Percentiles rank a stretch among this genome's conserved stretches.
These are phyloP conservation scores for Lytechinus variegatus DNA, from an alignment of 35 echinoderm and acorn worm species.

Conservation along the genomic window DNA sequence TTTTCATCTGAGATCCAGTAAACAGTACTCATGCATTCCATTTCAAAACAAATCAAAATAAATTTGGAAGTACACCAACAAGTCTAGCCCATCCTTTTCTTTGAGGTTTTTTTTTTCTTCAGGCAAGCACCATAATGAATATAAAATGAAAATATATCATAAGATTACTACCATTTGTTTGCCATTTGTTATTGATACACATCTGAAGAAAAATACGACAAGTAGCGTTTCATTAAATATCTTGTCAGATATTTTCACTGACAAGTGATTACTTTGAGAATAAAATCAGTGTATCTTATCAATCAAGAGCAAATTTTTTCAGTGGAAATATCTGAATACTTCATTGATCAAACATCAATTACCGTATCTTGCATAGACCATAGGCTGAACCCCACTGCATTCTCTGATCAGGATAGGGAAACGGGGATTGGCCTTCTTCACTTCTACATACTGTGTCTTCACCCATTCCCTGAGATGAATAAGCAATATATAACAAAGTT, in stretches of 20 bases:
- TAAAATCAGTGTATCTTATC: too few relatives aligned
- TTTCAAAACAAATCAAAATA: too few relatives aligned
- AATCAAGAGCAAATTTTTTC: too few relatives aligned
- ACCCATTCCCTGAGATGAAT: constrained; percentile 81
- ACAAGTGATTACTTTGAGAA: too few relatives aligned
- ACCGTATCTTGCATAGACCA: constrained; percentile 97
- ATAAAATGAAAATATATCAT: background rate
- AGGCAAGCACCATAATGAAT: too few relatives aligned
- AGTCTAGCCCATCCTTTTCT: too few relatives aligned
- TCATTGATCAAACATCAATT: background rate
- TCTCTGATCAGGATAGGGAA: constrained; percentile 93
- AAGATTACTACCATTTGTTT: background rate
- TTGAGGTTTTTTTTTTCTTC: background rate
- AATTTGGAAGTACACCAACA: too few relatives aligned
- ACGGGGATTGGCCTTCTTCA: constrained; percentile 91
- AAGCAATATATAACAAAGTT: background rate
- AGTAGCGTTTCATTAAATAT: background rate
- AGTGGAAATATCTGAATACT: too few relatives aligned
- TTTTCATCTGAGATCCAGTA: too few relatives aligned
- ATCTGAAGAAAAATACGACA: background rate
- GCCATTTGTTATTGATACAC: background rate
- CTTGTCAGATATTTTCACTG: background rate
- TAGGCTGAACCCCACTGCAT: constrained; percentile 93
- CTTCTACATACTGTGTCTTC: constrained; percentile 86
- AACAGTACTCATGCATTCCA: too few relatives aligned